Percentiles rank a stretch among this genome's conserved stretches.
Conservation (phyloP, 2,888 invertebrate species). For the Parnassius apollo region DNA sequence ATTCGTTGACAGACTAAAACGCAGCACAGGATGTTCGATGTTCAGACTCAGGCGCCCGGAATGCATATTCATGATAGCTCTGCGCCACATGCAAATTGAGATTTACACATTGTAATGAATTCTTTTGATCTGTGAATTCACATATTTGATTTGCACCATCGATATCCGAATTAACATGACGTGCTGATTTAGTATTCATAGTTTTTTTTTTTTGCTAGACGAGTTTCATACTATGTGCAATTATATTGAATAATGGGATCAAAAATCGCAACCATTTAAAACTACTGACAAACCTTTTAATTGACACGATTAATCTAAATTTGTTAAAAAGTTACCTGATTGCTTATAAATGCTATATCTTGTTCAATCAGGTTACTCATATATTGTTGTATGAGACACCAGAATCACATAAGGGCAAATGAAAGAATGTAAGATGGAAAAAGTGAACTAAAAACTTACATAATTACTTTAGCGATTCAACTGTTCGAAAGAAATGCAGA, state of each 20-base stretch:
- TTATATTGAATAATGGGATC: constrained; percentile 38
- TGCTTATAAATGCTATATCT: constrained; percentile 2
- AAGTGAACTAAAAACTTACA: constrained; percentile 71
- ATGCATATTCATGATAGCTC: constrained; percentile 78
- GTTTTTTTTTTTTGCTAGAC: constrained; percentile 61
- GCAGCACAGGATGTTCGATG: constrained; percentile 69
- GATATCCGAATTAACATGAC: constrained; percentile 71
- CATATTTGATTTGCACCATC: constrained; percentile 80
- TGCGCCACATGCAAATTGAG: constrained; percentile 79
- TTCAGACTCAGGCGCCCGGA: constrained; percentile 65
- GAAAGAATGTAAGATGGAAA: constrained; percentile 51
- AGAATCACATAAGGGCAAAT: constrained; percentile 35
- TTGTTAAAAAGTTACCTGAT: constrained; percentile 7
- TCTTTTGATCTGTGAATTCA: constrained; percentile 81
- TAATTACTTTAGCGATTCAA: constrained; percentile 79
- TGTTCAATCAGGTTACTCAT: constrained; percentile 31
- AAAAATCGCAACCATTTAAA: constrained; percentile 19
- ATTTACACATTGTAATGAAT: constrained; percentile 82
- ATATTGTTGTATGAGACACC: constrained; percentile 34
- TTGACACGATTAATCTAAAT: neutral
- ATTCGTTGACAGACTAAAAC: constrained; percentile 39
- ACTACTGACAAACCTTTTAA: neutral
- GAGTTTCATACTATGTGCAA: constrained; percentile 50
- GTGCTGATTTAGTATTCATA: constrained; percentile 76
- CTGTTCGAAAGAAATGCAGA: constrained; percentile 78